Percentiles rank a stretch among this genome's conserved stretches.
These are phyloP conservation scores for Antheraea assamensis DNA, from an alignment of 2,888 invertebrate genomes.

Conservation along the genomic window DNA sequence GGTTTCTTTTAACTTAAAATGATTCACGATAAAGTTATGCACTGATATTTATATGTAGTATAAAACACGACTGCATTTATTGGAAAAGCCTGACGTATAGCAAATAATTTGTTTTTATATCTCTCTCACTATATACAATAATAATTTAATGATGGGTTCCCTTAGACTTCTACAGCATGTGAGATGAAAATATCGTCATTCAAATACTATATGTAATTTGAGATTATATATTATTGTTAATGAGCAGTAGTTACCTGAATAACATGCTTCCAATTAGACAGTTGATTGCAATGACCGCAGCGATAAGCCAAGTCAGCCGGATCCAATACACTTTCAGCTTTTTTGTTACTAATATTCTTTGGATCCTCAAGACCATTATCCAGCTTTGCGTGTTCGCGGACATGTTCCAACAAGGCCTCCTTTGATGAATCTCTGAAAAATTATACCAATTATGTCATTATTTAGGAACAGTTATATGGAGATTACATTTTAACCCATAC, in stretches of 20 bases:
- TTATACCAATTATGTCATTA: slow-evolving; percentile 17
- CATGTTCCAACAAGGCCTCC: slow-evolving; percentile 74
- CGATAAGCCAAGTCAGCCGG: slow-evolving; percentile 81
- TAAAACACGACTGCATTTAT: neutral
- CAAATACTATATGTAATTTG: neutral
- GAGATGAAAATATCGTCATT: no score
- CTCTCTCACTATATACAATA: neutral
- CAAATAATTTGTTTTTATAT: neutral
- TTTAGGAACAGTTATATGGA: no score
- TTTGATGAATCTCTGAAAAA: slow-evolving; percentile 72
- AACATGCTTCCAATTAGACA: slow-evolving; percentile 93
- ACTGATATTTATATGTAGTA: neutral
- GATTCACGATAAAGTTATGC: neutral
- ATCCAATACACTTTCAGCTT: slow-evolving; percentile 64
- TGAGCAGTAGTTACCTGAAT: slow-evolving; percentile 85
- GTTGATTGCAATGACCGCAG: slow-evolving; percentile 91
- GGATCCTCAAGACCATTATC: slow-evolving; percentile 48
- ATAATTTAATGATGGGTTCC: no score
- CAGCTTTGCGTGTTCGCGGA: slow-evolving; percentile 67
- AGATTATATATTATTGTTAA: neutral
- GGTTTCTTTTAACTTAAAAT: neutral
- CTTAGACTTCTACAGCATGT: no score
- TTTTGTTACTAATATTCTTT: slow-evolving; percentile 46
- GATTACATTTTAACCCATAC: neutral
- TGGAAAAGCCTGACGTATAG: neutral